A percentile compares a stretch with the other conserved stretches of the same genome.
Conservation (phyloP, 2,888 invertebrate species). For the Galeruca laticollis region DNA sequence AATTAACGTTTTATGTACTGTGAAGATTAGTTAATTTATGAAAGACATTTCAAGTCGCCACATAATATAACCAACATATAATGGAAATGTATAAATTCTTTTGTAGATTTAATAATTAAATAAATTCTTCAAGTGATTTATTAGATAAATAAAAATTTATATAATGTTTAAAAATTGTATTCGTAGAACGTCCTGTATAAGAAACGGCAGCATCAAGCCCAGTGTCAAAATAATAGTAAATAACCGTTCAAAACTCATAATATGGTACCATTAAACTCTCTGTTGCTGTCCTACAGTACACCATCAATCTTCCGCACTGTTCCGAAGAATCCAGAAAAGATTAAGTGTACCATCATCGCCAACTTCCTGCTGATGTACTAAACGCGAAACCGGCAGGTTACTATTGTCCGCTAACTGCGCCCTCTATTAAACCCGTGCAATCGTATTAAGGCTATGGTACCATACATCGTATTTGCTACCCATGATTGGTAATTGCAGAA, state of each 20-base stretch:
- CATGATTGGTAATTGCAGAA: conserved; percentile 31
- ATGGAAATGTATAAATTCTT: too few relatives aligned
- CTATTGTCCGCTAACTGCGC: conserved; percentile 58
- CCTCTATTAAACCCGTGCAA: conserved; percentile 55
- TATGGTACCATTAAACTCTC: conserved; percentile 33
- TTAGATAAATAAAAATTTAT: too few relatives aligned
- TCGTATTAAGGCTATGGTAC: conserved; percentile 52
- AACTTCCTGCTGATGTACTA: conserved; percentile 61
- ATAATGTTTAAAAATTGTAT: too few relatives aligned
- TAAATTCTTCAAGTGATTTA: too few relatives aligned
- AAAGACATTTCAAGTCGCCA: too few relatives aligned
- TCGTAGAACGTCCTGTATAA: not conserved
- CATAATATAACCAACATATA: too few relatives aligned
- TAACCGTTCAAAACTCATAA: conserved; percentile 23
- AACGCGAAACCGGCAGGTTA: conserved; percentile 57
- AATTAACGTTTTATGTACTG: too few relatives aligned
- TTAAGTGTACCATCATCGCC: conserved; percentile 53
- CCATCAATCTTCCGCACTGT: conserved; percentile 53
- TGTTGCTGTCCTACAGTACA: conserved; percentile 31
- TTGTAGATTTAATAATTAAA: too few relatives aligned
- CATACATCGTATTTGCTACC: conserved; percentile 29
- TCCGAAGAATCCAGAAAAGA: conserved; percentile 42
- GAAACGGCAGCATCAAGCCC: not conserved
- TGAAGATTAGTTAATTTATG: too few relatives aligned
- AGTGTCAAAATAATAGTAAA: conserved; percentile 25